Percentiles rank a stretch among this genome's conserved stretches.
phyloP scores from a whole-genome alignment of 2,888 invertebrate genomes.

The Heterodera filipjevi region DNA sequence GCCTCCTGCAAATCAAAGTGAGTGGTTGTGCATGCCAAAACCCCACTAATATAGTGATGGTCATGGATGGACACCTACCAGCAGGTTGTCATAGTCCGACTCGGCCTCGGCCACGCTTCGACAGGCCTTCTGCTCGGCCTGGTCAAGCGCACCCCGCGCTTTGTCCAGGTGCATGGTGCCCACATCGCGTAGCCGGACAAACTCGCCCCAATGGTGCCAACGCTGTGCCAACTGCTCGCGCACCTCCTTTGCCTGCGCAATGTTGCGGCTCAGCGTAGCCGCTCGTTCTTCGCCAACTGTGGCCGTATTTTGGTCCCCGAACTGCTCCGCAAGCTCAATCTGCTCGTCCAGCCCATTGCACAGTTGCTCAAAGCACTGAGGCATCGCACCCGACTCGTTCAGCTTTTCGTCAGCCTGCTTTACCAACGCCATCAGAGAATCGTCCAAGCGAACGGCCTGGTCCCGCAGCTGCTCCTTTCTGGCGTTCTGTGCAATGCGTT shows the following conservation, averaged over 20 bases:
- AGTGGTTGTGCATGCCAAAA: too few relatives aligned
- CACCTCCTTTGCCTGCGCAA: slow-evolving; percentile 25
- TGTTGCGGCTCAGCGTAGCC: too few relatives aligned
- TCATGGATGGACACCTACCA: slow-evolving; percentile 18
- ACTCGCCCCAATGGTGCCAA: slow-evolving; percentile 33
- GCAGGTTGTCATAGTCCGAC: slow-evolving; percentile 28
- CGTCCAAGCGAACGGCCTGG: slow-evolving; percentile 37
- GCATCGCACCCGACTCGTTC: slow-evolving; percentile 40
- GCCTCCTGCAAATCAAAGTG: slow-evolving; percentile 7
- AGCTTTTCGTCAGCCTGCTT: slow-evolving; percentile 34
- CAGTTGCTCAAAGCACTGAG: slow-evolving; percentile 37
- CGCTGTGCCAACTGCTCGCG: slow-evolving; percentile 23
- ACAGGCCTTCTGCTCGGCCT: not conserved
- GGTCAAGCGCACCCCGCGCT: slow-evolving; percentile 18
- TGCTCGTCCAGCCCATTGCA: slow-evolving; percentile 16
- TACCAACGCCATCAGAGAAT: slow-evolving; percentile 39
- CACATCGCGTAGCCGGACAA: slow-evolving; percentile 47
- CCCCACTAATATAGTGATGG: too few relatives aligned
- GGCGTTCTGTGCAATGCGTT: slow-evolving; percentile 9
- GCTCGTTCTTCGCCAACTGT: slow-evolving; percentile 20
- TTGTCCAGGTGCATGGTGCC: slow-evolving; percentile 39
- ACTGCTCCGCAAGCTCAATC: slow-evolving; percentile 31
- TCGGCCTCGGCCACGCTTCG: slow-evolving; percentile 29
- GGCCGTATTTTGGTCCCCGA: slow-evolving; percentile 23
- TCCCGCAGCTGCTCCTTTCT: slow-evolving; percentile 31